These are phyloP conservation scores for Deroplatys truncata DNA, from an alignment of 2,888 invertebrate genomes.

Conservation along the genomic window DNA sequence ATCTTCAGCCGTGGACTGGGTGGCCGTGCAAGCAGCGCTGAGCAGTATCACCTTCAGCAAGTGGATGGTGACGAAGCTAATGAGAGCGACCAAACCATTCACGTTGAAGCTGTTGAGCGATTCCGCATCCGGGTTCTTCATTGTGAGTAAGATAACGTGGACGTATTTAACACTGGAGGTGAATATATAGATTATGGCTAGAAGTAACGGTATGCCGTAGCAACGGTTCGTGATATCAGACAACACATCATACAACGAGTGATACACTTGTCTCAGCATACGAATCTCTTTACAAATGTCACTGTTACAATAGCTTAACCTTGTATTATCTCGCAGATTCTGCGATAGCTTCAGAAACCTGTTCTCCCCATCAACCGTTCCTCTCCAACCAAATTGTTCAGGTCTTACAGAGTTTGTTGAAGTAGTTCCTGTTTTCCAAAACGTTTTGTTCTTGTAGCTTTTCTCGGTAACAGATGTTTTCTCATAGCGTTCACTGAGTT, in stretches of 20 bases:
- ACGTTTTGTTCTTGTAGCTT: neutral
- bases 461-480: neutral
- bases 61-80: neutral
- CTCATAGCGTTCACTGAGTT: neutral
- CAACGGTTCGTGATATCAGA: too few relatives aligned
- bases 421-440: neutral
- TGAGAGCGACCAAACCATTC: neutral
- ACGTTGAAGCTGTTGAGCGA: neutral
- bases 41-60: neutral
- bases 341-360: neutral
- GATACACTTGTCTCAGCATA: neutral
- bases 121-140: neutral
- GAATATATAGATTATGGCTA: neutral
- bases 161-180: neutral
- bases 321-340: neutral
- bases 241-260: neutral
- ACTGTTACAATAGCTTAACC: neutral
- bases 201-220: neutral
- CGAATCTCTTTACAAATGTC: neutral
- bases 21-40: neutral
- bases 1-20: neutral
- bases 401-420: neutral
- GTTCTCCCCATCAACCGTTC: neutral
- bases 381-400: neutral
- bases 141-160: neutral